Base-by-base conservation (phyloP, 2,888 invertebrate genomes). In the Geophilus truncorum region DNA sequence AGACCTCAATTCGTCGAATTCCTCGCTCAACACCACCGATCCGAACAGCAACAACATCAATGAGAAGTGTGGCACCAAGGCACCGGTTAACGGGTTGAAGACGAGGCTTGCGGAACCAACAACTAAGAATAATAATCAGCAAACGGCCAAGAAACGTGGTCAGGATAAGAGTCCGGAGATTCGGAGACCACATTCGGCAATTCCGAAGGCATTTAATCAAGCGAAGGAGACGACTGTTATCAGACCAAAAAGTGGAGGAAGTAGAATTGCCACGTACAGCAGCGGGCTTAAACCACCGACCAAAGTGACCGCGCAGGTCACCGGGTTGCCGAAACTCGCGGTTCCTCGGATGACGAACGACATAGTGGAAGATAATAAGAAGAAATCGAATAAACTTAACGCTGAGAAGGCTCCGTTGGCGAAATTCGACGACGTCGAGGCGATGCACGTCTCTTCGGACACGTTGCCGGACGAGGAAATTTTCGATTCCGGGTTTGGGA, bases 401-500 rank as follows among this genome's bases (percentile, higher is more conserved):
- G 1, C 25, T 6, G 30, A 23, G 6, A 30, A 18, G 34, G 78
- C 78, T 1, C 78, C 78, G 1, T 18, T 78, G 34, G 78, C 78
- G 25, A 79, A 45, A 76, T 78, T 12, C 62, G 75, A 32, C 30
- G 78, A 77, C n/a, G 34, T 77, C 6, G 82, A 82, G 36, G 32
- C 70, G 9, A 82, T 82, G 82, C 77, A 81, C 18, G 77, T 80
- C 21, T 82, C 82, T 30, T 25, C 82, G n/a, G 81, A 82, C 15
- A 70, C 28, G 10, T 40, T 80, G 10, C 70, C 75, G 5, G 78
- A 62, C 2, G 76, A 80, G 5, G 82, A 82, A n/a, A 77, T 70
- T 18, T 82, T 62, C 18, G 82, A 82, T 62, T 82, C 82, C 1
- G 82, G 82, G 4, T 21, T 82, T 5, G 82, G 82, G 5, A 81